phyloP scores from a whole-genome alignment of 1,140 invertebrate species.

The Mylabris phalerata region DNA sequence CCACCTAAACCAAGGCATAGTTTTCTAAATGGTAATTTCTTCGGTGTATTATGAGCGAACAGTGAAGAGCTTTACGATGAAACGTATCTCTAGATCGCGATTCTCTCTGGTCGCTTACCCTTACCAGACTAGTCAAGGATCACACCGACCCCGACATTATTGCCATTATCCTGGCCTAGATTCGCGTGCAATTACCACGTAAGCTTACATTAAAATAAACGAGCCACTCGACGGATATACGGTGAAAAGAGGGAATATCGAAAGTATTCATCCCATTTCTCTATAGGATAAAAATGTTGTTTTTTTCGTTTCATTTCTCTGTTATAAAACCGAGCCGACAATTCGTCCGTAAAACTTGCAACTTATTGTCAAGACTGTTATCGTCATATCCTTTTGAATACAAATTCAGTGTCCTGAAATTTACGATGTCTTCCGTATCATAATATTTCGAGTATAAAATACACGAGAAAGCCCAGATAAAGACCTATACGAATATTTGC shows the following conservation, averaged over 20 bases:
- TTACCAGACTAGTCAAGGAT: neutral
- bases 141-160: constrained; percentile 3
- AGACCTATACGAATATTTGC: neutral
- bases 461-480: constrained; percentile 12
- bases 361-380: constrained; percentile 6
- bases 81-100: constrained; percentile 30
- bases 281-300: constrained; percentile 3
- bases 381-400: constrained; percentile 13
- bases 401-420: constrained; percentile 14
- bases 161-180: constrained; percentile 20
- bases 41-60: constrained; percentile 27
- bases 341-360: constrained; percentile 11
- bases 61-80: constrained; percentile 19
- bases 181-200: constrained; percentile 10
- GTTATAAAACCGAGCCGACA: constrained; percentile 8
- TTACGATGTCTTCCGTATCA: constrained; percentile 14
- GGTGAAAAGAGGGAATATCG: too few relatives aligned
- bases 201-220: neutral
- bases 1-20: constrained; percentile 6
- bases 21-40: constrained; percentile 32
- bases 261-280: neutral
- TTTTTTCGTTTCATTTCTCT: neutral
- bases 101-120: constrained; percentile 13
- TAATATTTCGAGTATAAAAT: constrained; percentile 15
- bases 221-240: too few relatives aligned